A percentile compares a stretch with the other conserved stretches of the same genome.
Conservation (phyloP, 2,113 vertebrate genomes). For the Nymphicus hollandicus region DNA sequence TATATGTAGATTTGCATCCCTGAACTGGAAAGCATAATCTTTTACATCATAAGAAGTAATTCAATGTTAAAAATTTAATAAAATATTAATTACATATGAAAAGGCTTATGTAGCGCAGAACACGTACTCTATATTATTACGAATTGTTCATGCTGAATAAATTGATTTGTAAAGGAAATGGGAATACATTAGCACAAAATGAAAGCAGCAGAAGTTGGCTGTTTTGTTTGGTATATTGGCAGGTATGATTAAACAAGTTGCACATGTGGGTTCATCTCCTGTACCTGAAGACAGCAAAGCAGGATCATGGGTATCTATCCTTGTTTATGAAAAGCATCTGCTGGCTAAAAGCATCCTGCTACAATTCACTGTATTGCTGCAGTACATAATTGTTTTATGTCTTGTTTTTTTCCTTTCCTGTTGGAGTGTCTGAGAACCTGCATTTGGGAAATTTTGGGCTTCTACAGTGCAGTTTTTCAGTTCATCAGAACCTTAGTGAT, state of each 20-base stretch:
- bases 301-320: neutral
- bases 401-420: neutral
- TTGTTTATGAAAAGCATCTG: neutral
- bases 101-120: constrained; percentile 2
- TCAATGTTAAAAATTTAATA: constrained; percentile 47
- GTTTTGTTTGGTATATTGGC: neutral
- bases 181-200: neutral
- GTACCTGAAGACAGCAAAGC: neutral
- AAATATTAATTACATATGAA: constrained; percentile 49
- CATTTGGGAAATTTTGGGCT: neutral
- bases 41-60: constrained; percentile 15
- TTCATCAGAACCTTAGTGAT: neutral
- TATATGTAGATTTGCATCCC: constrained; percentile 45
- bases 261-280: neutral
- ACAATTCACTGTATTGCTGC: neutral
- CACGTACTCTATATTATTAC: neutral
- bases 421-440: neutral
- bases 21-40: constrained; percentile 58
- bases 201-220: neutral
- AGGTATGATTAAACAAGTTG: neutral
- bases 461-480: neutral
- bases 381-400: fast-evolving
- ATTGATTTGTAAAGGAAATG: constrained; percentile 1
- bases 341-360: neutral
- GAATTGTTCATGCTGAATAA: constrained; percentile 36